Evolutionary conservation across 2,113 vertebrate species (phyloP), one percentile per base, ranked within the genome.

Genomic region (Proteles cristata): DNA sequence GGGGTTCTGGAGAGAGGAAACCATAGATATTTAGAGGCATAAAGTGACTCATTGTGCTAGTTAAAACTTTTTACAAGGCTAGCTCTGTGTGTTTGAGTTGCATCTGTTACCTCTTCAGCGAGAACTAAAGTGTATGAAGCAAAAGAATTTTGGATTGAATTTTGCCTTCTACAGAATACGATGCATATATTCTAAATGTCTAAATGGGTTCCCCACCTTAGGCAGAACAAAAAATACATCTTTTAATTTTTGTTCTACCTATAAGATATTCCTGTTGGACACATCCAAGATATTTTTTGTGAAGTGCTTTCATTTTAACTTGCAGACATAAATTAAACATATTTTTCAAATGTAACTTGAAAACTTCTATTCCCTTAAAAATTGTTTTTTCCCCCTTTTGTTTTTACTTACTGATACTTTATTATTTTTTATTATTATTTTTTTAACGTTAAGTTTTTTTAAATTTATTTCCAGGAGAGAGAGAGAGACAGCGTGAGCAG

Each of bases 1-100:
- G 98, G 98, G 97, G 98, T 98, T 98, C 98, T 99, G 98, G 88
- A 98, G 98, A 98, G 98, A 99, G 98, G 98, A 99, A 99, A 98
- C 98, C 97, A 97, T 98, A 98, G 99, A 98, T 98, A 99, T 99
- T 98, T 98, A 99, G 98, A 99, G 98, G 97, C 97, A 99, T 98
- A 98, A 98, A 99, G 98, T 99, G 98, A 98, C 97, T 99, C 99
- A 98, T 98, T 99, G 98, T 99, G 98, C 97, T 98, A 98, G 98
- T 98, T 98, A 98, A 98, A 98, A 96, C 94, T 98, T 98, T 98
- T 98, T 98, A 98, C 98, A 98, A 98, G 98, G 96, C 97, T 25
- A 97, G 96, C 97, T 98, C 98, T 98, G 98, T 98, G 98, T 98
- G 98, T 99, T 98, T 98, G 98, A 98, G 95, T 98, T 98, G 97